Percentiles rank a stretch among this genome's conserved stretches.
These are phyloP conservation scores for Salmo trutta DNA, from an alignment of 2,797 vertebrate genomes.

Conservation along the genomic window DNA sequence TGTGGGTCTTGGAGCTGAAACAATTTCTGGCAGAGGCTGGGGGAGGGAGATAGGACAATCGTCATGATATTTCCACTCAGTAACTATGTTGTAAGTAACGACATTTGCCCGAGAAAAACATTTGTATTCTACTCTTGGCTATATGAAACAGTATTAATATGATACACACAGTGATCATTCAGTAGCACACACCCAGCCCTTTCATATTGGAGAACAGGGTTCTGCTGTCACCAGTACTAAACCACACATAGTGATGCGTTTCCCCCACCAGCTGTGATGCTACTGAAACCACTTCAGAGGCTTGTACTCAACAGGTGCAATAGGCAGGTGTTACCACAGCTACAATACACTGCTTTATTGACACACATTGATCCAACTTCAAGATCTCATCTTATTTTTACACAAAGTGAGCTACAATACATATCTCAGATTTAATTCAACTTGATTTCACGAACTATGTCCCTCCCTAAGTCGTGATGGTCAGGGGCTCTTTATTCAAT, in stretches of 20 bases:
- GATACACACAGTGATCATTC: slow-evolving; percentile 5
- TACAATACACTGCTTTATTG: not conserved
- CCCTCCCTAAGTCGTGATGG: not conserved
- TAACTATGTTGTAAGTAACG: not conserved
- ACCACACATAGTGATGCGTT: slow-evolving; percentile 41
- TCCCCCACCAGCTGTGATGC: slow-evolving; percentile 50
- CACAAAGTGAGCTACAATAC: not conserved
- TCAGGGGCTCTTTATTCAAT: not conserved
- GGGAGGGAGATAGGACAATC: slow-evolving; percentile 34
- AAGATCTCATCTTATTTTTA: not conserved
- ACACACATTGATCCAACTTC: slow-evolving; percentile 6
- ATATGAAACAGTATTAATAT: not conserved
- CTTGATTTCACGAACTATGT: not conserved
- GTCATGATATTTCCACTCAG: slow-evolving; percentile 19
- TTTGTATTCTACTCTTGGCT: not conserved
- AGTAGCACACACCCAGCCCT: not conserved
- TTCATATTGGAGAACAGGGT: slow-evolving; percentile 8
- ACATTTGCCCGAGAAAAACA: not conserved
- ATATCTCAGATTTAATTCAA: not conserved
- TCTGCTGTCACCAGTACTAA: slow-evolving; percentile 24
- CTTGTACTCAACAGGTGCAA: slow-evolving; percentile 25
- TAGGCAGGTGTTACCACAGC: slow-evolving; percentile 27
- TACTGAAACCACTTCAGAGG: slow-evolving; percentile 55
- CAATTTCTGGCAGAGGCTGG: slow-evolving; percentile 30
- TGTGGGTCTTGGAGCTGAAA: not conserved